Evolutionary conservation across 2,888 invertebrate genomes (phyloP), one percentile per base, ranked within the genome.

Genomic region (Hydroisotoma schaefferi): DNA sequence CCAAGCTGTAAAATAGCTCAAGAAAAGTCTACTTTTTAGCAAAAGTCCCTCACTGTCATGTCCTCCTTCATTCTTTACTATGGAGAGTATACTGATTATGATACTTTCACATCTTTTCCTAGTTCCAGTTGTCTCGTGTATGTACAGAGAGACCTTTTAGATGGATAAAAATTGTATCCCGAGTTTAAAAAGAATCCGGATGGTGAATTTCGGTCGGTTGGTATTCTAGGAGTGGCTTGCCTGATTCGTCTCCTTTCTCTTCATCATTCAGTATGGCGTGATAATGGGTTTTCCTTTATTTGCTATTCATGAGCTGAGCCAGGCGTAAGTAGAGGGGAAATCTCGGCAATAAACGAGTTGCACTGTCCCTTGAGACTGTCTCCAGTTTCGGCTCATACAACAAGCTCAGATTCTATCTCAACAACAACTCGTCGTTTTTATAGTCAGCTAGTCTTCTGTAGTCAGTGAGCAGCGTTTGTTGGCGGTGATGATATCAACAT

Each of bases 261-360:
- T 64, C 58, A 53, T 63, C 62, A 58, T 58, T 60, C 57, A 62
- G 58, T 49, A 60, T 69, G 63, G 67, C 63, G 67, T 67, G 69
- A 69, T 67, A 69, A 67, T 69, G 65, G 67, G 67, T 67, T 67
- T 69, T 67, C 67, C 67, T 69, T 66, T 67, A 69, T 69, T 69
- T 69, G 62, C 66, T 69, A 69, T 69, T 69, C 69, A 69, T 69
- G 66, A 69, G 67, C 61, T 69, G 66, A 68, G 68, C 66, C 59
- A 63, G 62, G 68, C 65, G 65, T 61, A 69, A 60, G 66, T 55
- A 59, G 62, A 64, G 63, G 64, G 65, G 67, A 67, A 69, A 69
- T 69, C 69, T 67, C 63, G 63, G 69, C 67, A 67, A 65, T 69
- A 68, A 68, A 68, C 68, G 68, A 68, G 68, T 67, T 64, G 62